Evolutionary conservation across 2,113 vertebrate species (phyloP).

Genomic region (Maylandia zebra): DNA sequence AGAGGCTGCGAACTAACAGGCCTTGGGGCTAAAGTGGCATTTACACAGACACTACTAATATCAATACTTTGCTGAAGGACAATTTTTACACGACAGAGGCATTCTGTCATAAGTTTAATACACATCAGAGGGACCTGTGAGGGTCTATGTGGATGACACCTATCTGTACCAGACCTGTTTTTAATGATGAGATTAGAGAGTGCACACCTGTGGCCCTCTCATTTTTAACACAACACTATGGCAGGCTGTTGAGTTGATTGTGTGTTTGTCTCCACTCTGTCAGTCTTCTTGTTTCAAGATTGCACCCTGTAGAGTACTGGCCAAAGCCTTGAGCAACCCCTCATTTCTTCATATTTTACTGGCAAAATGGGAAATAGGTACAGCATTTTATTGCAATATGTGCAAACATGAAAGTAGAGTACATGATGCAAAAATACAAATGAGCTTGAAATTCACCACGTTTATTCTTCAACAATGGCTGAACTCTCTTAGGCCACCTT

Average conservation of each 20-base stretch:
- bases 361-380: neutral
- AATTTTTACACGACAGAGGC: neutral
- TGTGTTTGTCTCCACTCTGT: neutral
- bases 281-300: neutral
- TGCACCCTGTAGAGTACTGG: neutral
- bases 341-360: neutral
- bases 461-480: neutral
- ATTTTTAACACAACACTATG: slow-evolving; percentile 1
- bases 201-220: slow-evolving; percentile 60
- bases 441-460: neutral
- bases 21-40: slow-evolving; percentile 24
- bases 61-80: slow-evolving; percentile 20
- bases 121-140: neutral
- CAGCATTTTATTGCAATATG: neutral
- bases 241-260: neutral
- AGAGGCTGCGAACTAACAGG: neutral
- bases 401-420: neutral
- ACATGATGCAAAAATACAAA: neutral
- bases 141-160: neutral
- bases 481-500: neutral
- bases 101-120: slow-evolving; percentile 13
- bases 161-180: slow-evolving; percentile 20
- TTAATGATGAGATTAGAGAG: slow-evolving; percentile 61
- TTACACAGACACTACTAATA: slow-evolving; percentile 22
- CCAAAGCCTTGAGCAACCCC: neutral